These are phyloP conservation scores for Chaetodon auriga DNA, from an alignment of 2,113 vertebrate genomes.

Conservation along the genomic window DNA sequence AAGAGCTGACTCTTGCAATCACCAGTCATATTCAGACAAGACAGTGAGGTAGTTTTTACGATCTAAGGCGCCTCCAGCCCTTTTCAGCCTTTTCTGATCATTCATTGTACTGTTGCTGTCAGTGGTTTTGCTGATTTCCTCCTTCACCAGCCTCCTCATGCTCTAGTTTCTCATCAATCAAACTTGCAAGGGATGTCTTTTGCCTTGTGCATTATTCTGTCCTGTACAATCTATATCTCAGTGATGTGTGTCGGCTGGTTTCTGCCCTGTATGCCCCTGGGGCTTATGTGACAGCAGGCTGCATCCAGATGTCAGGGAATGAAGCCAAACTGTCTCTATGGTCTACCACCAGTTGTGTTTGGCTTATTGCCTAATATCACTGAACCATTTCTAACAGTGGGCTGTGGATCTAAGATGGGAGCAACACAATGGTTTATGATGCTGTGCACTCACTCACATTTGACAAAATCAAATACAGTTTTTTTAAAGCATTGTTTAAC, in stretches of 20 bases:
- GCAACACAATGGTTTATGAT: conserved; percentile 2
- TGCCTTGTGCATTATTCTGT: conserved; percentile 14
- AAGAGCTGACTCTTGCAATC: neutral
- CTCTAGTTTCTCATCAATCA: conserved; percentile 31
- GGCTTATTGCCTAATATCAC: conserved; percentile 46
- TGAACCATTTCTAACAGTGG: conserved; percentile 35
- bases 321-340: conserved; percentile 55
- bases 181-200: conserved; percentile 18
- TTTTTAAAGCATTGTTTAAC: neutral
- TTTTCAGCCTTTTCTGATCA: conserved; percentile 5
- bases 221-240: conserved; percentile 19
- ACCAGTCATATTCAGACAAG: conserved; percentile 30
- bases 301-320: conserved; percentile 64
- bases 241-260: conserved; percentile 37
- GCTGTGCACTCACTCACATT: neutral
- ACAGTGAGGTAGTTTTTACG: conserved; percentile 8
- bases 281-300: conserved; percentile 46
- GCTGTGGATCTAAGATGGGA: conserved; percentile 10
- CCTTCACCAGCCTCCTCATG: neutral
- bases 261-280: conserved; percentile 30
- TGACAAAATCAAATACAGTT: neutral
- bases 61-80: neutral
- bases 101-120: conserved; percentile 17
- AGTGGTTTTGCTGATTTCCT: conserved; percentile 2
- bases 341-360: conserved; percentile 61